phyloP scores from a whole-genome alignment of 1,140 invertebrate species.

The Pteromalus puparum region DNA sequence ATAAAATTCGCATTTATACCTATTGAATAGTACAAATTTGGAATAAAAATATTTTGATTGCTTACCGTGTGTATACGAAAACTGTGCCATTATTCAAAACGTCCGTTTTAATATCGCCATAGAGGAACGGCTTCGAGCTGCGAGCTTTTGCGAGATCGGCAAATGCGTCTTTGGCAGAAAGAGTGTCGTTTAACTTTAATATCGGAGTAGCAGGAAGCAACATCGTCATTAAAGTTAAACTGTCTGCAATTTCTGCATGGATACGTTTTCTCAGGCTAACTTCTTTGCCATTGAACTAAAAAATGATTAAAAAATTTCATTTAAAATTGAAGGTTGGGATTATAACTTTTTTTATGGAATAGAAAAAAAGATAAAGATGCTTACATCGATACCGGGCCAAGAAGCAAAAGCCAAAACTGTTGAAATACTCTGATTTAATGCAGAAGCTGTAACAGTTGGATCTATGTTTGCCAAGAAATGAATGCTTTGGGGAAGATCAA shows the following conservation, averaged over 20 bases:
- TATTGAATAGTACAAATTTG: background rate
- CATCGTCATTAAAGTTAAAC: constrained; percentile 78
- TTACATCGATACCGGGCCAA: constrained; percentile 69
- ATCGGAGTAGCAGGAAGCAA: constrained; percentile 85
- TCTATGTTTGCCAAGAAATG: constrained; percentile 60
- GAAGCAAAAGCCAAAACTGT: constrained; percentile 55
- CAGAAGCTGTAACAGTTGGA: constrained; percentile 57
- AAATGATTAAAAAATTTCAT: constrained; percentile 55
- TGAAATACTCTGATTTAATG: constrained; percentile 57
- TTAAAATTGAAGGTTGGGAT: constrained; percentile 8
- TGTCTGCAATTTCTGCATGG: constrained; percentile 75
- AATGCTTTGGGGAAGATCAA: constrained; percentile 66
- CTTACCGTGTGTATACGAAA: constrained; percentile 80
- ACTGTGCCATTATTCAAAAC: constrained; percentile 74
- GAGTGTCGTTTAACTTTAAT: constrained; percentile 76
- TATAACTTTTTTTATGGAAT: constrained; percentile 21
- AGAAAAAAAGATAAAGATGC: constrained; percentile 51
- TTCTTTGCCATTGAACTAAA: constrained; percentile 66
- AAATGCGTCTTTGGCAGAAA: constrained; percentile 64
- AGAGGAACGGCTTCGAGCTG: constrained; percentile 75
- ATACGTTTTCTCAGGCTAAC: constrained; percentile 59
- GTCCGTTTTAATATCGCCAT: constrained; percentile 75
- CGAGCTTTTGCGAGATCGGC: constrained; percentile 60
- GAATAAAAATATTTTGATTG: background rate
- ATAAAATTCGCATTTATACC: too few species aligned